Base-by-base conservation (phyloP, 1,140 invertebrate species). In the Heliconius eleuchia region DNA sequence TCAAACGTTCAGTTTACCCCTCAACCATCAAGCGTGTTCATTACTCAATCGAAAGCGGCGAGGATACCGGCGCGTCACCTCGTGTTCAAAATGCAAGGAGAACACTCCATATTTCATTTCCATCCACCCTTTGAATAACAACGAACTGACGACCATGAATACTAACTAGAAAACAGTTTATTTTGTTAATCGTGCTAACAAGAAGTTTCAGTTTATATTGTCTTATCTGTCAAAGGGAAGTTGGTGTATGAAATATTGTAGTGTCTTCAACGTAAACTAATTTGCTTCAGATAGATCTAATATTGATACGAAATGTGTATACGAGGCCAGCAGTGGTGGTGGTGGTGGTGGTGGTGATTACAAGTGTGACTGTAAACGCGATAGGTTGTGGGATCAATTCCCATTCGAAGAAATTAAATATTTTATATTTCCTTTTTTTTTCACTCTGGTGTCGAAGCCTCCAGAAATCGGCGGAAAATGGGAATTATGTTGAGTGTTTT, bases 101-200 rank as follows among this genome's bases (percentile, higher is more conserved):
- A 92, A 91, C 87, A 89, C 85, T 90, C 91, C 91, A 93, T 94
- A 94, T 92, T 94, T 94, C 92, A 94, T 94, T 92, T 93, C 87
- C 87, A 78, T 87, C 82, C 91, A 87, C 86, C 76, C 71, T 81
- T 85, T 83, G 92, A 94, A 94, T 94, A 92, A 88, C 79, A 93
- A 94, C 92, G 88, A 94, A 89, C 83, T 52, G 80, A 89, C 80
- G 85, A 86, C 85, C 86, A 91, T 94, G 91, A 94, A 94, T 94
- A 92, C 88, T 90, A 94, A 92, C 83, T 85, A 92, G 90, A 85
- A 80, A 87, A 89, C 89, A 92, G 88, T 92, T 92, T 94, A 92
- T 90, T 89, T 90, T 87, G 91, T 90, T 94, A 94, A 94, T 94
- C 90, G 91, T 85, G 85, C 88, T 92, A 94, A 92, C 89, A 92